Percentiles rank a stretch among this genome's conserved stretches.
These are phyloP conservation scores for Nomada ruficornis DNA, from an alignment of 2,888 invertebrate species.

Conservation along the genomic window DNA sequence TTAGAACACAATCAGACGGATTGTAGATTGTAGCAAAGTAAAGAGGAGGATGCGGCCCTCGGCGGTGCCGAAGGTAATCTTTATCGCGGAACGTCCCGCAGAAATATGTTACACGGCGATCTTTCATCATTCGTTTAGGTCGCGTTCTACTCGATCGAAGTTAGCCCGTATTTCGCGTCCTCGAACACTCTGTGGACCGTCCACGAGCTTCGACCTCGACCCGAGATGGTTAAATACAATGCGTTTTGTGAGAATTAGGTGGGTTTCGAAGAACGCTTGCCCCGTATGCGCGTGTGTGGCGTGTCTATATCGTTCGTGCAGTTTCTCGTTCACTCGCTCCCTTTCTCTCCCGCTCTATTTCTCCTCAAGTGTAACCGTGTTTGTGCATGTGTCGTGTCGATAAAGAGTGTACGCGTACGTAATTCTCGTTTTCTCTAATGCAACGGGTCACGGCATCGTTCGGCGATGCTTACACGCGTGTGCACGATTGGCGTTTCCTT, in stretches of 20 bases:
- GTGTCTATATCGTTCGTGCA: constrained; percentile 23
- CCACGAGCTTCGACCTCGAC: constrained; percentile 63
- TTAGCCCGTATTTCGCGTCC: constrained; percentile 60
- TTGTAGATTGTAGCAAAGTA: too few species aligned
- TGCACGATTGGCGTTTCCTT: constrained; percentile 33
- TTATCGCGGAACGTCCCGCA: constrained; percentile 2
- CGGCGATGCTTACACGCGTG: constrained; percentile 36
- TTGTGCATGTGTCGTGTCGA: not conserved
- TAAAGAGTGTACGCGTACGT: constrained; percentile 28
- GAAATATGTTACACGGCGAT: not conserved
- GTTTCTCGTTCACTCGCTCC: constrained; percentile 7
- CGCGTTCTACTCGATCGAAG: constrained; percentile 54
- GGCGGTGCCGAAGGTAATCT: constrained; percentile 4
- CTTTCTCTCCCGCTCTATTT: not conserved
- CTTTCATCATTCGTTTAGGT: constrained; percentile 51
- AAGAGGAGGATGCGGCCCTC: constrained; percentile 13
- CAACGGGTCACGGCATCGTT: constrained; percentile 28
- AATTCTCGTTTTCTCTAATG: constrained; percentile 37
- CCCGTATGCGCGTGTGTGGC: constrained; percentile 48
- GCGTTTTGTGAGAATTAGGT: constrained; percentile 72
- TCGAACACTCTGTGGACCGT: constrained; percentile 59
- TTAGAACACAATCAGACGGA: not conserved
- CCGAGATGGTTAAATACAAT: constrained; percentile 72
- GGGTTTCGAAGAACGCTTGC: constrained; percentile 68
- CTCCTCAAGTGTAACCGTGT: not conserved